These are phyloP conservation scores for Chrysomela aeneicollis DNA, from an alignment of 2,888 invertebrate genomes.

Conservation along the genomic window DNA sequence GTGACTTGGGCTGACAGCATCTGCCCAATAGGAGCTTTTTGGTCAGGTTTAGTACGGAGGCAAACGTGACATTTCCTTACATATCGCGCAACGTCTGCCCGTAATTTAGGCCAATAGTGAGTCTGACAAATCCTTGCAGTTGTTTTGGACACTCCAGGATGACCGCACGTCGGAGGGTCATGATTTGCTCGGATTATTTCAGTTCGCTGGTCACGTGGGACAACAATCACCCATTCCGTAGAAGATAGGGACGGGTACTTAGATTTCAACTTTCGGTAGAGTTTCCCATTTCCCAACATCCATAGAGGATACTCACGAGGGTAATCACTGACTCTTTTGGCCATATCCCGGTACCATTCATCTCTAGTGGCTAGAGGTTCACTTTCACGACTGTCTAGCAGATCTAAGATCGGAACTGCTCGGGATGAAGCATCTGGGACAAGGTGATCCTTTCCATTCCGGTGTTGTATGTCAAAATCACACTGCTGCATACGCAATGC, in stretches of 20 bases:
- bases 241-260: too few species aligned
- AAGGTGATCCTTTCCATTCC: slow-evolving; percentile 26
- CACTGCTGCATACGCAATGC: slow-evolving; percentile 34
- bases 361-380: not conserved
- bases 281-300: slow-evolving; percentile 27
- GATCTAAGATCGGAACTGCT: not conserved
- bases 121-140: slow-evolving; percentile 18
- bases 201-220: slow-evolving; percentile 29
- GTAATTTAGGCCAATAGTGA: slow-evolving; percentile 45
- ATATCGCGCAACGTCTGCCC: slow-evolving; percentile 37
- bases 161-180: slow-evolving; percentile 37
- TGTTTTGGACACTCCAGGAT: slow-evolving; percentile 42
- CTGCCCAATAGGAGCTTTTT: slow-evolving; percentile 38
- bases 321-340: slow-evolving; percentile 11
- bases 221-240: slow-evolving; percentile 37
- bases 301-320: slow-evolving; percentile 36
- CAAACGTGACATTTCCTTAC: slow-evolving; percentile 40
- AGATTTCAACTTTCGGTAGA: too few species aligned
- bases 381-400: not conserved
- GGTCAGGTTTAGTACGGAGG: slow-evolving; percentile 35
- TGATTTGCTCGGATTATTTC: slow-evolving; percentile 28
- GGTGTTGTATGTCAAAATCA: slow-evolving; percentile 33
- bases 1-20: slow-evolving; percentile 23
- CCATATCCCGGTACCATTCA: slow-evolving; percentile 38
- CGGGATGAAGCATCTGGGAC: slow-evolving; percentile 30